These are phyloP conservation scores for Tenebrio molitor DNA, from an alignment of 1,140 invertebrate species.

Conservation along the genomic window DNA sequence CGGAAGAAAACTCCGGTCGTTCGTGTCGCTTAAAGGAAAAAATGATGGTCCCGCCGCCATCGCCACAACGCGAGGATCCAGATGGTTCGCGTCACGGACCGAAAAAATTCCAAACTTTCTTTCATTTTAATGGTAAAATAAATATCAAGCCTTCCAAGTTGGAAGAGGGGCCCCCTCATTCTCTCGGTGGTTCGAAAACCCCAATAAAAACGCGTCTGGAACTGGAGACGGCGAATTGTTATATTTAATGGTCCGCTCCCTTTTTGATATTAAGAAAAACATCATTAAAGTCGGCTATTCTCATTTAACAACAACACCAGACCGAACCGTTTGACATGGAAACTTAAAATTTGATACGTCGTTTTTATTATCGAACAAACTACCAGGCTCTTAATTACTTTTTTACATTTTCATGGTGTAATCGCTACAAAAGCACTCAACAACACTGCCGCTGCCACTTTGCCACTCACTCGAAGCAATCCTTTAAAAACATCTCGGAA, in stretches of 20 bases:
- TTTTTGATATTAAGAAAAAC: slow-evolving; percentile 40
- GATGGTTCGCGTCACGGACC: not conserved
- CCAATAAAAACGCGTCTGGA: slow-evolving; percentile 35
- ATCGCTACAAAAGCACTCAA: not conserved
- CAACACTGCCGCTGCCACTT: too few species aligned
- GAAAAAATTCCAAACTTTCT: slow-evolving; percentile 14
- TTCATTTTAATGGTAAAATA: slow-evolving; percentile 34
- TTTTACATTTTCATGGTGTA: not conserved
- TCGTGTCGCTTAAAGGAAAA: not conserved
- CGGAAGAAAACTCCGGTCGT: slow-evolving; percentile 9
- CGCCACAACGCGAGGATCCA: not conserved
- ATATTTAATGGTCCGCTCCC: slow-evolving; percentile 22
- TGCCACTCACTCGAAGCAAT: too few species aligned
- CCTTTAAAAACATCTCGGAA: too few species aligned
- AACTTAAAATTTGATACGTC: slow-evolving; percentile 3
- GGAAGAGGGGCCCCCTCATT: not conserved
- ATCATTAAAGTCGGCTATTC: slow-evolving; percentile 26
- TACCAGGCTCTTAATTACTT: not conserved
- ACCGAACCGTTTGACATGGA: not conserved
- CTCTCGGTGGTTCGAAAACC: not conserved
- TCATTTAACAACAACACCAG: slow-evolving; percentile 1
- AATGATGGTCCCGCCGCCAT: not conserved
- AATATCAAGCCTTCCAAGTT: slow-evolving; percentile 1
- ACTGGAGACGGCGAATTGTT: slow-evolving; percentile 31
- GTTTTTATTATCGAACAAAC: not conserved